phyloP scores from a whole-genome alignment of 2,113 vertebrate genomes.

The Tupaia chinensis region DNA sequence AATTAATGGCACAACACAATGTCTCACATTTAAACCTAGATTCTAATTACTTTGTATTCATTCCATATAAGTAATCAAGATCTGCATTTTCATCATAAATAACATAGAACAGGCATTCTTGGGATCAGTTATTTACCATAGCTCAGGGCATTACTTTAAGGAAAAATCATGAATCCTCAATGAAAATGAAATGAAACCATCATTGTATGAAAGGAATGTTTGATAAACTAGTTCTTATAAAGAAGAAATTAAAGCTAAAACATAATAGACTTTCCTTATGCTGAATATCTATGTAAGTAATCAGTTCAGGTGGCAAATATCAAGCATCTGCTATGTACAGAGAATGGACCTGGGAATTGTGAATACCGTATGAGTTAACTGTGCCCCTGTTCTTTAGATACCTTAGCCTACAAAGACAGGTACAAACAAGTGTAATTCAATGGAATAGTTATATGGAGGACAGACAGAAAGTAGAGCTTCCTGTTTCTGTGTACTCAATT shows the following conservation, averaged over 20 bases:
- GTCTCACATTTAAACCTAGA: background rate
- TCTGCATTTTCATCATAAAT: background rate
- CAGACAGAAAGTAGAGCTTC: background rate
- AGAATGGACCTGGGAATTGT: background rate
- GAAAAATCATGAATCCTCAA: background rate
- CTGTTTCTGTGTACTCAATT: background rate
- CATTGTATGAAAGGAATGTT: background rate
- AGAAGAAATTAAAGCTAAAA: constrained; percentile 24
- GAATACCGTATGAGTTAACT: background rate
- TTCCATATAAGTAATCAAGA: background rate
- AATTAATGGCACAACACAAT: background rate
- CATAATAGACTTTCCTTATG: background rate
- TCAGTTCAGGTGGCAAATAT: background rate
- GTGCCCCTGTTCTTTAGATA: background rate
- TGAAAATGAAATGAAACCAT: background rate
- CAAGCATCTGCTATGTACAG: background rate
- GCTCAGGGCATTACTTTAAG: background rate
- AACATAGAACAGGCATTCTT: background rate
- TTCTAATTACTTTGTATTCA: background rate
- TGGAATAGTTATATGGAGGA: background rate
- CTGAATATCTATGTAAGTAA: background rate
- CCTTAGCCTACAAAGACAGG: background rate
- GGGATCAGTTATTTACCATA: background rate
- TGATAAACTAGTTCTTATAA: background rate
- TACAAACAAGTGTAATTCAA: background rate